A percentile compares a stretch with the other conserved stretches of the same genome.
Evolutionary conservation across 2,797 vertebrate genomes (phyloP).

Genomic region (Passerculus sandwichensis): DNA sequence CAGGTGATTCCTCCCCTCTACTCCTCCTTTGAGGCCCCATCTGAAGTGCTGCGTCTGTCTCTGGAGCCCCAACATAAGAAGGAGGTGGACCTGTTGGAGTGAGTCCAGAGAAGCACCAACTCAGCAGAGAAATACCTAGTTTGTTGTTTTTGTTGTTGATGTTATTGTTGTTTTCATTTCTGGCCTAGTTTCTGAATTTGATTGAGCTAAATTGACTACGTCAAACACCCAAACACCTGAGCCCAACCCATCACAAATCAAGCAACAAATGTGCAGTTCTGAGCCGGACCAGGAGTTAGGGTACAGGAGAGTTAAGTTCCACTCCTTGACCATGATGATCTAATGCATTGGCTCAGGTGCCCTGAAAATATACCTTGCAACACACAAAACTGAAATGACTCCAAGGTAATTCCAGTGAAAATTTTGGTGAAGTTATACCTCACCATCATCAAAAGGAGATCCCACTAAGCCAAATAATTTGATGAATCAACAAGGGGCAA

Average conservation of each 20-base stretch:
- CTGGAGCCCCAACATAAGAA: not conserved
- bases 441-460: not conserved
- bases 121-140: not conserved
- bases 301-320: not conserved
- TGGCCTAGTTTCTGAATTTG: not conserved
- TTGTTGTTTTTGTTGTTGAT: not conserved
- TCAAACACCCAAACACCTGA: not conserved
- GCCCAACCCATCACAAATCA: not conserved
- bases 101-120: not conserved
- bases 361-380: not conserved
- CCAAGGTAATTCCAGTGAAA: not conserved
- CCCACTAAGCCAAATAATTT: not conserved
- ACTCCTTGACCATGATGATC: not conserved
- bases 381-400: not conserved
- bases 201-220: not conserved
- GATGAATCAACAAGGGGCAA: not conserved
- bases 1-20: not conserved
- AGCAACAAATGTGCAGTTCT: not conserved
- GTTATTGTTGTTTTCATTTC: not conserved
- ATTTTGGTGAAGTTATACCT: not conserved
- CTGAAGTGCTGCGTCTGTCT: not conserved
- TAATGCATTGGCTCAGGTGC: not conserved
- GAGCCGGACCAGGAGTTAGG: not conserved
- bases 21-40: not conserved
- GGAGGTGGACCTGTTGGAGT: not conserved